These are phyloP conservation scores for Scylla paramamosain DNA, from an alignment of 1,140 invertebrate species.

Conservation along the genomic window DNA sequence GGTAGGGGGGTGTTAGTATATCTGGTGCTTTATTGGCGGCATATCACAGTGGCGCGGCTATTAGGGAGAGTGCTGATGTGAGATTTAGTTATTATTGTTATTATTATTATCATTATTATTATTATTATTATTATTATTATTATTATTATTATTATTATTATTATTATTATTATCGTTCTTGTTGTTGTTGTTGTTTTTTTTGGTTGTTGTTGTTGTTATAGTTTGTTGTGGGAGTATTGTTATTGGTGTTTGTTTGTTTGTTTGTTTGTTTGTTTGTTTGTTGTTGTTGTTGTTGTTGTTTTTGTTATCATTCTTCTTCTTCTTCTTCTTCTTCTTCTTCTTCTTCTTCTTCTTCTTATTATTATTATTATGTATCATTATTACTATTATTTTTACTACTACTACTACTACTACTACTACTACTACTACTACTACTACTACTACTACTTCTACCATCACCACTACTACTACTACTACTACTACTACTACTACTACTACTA, in stretches of 20 bases:
- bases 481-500: constrained; percentile 26
- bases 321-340: no score
- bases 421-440: constrained; percentile 26
- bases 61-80: neutral
- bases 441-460: no score
- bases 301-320: no score
- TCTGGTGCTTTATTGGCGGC: neutral
- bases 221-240: no score
- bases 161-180: neutral
- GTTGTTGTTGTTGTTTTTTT: neutral
- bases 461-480: constrained; percentile 15
- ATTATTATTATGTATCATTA: no score
- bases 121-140: constrained; percentile 27
- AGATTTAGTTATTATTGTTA: constrained; percentile 2
- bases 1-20: neutral
- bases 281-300: no score
- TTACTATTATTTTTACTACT: no score
- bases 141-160: constrained; percentile 34
- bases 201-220: no score
- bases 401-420: neutral
- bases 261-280: no score
- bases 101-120: constrained; percentile 28
- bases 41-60: neutral
- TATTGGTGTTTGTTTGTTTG: no score
- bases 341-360: no score